These are phyloP conservation scores for Pogonus chalceus DNA, from an alignment of 1,140 invertebrate species.

Conservation along the genomic window DNA sequence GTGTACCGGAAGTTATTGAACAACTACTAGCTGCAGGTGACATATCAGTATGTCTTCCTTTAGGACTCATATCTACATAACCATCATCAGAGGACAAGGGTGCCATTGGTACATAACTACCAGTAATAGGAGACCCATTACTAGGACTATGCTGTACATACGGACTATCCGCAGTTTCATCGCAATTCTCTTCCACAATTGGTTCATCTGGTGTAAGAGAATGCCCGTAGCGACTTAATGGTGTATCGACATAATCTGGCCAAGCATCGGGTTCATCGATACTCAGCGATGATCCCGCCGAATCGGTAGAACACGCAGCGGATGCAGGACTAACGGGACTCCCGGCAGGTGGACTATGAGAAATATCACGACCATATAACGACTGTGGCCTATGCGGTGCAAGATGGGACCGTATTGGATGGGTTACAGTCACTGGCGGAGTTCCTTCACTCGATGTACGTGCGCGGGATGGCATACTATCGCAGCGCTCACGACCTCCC, in stretches of 20 bases:
- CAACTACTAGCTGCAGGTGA: constrained; percentile 52
- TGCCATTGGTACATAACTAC: constrained; percentile 53
- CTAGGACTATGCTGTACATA: constrained; percentile 21
- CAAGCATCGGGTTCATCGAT: constrained; percentile 48
- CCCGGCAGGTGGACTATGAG: constrained; percentile 52
- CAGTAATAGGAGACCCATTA: constrained; percentile 23
- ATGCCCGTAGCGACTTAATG: constrained; percentile 37
- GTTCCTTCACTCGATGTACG: constrained; percentile 51
- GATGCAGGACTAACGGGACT: constrained; percentile 51
- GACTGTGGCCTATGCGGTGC: constrained; percentile 43
- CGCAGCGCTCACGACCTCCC: constrained; percentile 57
- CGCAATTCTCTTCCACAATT: constrained; percentile 29
- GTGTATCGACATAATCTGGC: constrained; percentile 32
- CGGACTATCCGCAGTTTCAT: constrained; percentile 28
- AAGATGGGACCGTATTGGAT: constrained; percentile 22
- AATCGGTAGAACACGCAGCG: constrained; percentile 54
- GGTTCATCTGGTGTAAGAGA: constrained; percentile 54
- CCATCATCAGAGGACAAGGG: constrained; percentile 40
- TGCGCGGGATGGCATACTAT: constrained; percentile 63
- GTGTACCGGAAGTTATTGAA: constrained; percentile 63
- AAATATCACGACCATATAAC: constrained; percentile 45
- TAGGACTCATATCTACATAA: constrained; percentile 57
- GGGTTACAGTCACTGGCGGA: constrained; percentile 32
- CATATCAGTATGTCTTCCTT: constrained; percentile 39
- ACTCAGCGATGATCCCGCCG: constrained; percentile 57